phyloP scores from a whole-genome alignment of 1,140 invertebrate species.

The Conopomorpha cramerella region DNA sequence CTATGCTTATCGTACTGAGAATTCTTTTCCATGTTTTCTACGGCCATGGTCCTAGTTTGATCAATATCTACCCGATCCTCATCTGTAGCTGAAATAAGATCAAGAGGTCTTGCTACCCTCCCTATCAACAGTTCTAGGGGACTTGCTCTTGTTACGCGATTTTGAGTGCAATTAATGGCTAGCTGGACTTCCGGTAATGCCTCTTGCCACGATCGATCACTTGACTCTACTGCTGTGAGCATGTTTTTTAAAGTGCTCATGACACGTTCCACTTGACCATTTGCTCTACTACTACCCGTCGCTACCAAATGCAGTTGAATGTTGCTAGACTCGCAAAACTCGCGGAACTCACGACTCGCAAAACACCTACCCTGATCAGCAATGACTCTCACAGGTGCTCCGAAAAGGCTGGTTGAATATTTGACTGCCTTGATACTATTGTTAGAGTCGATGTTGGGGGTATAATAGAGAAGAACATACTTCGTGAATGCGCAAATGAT shows the following conservation, averaged over 20 bases:
- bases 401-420: constrained; percentile 15
- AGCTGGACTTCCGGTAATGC: constrained; percentile 18
- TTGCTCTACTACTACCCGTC: constrained; percentile 11
- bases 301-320: constrained; percentile 20
- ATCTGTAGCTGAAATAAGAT: constrained; percentile 8
- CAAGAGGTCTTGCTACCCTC: constrained; percentile 21
- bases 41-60: constrained; percentile 1
- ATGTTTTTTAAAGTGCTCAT: no score
- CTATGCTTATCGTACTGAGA: constrained; percentile 5
- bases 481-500: constrained; percentile 10
- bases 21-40: constrained; percentile 2
- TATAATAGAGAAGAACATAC: constrained; percentile 12
- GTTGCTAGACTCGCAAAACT: constrained; percentile 15
- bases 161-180: constrained; percentile 18
- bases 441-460: constrained; percentile 8
- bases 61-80: constrained; percentile 1
- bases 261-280: constrained; percentile 21
- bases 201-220: constrained; percentile 19
- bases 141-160: constrained; percentile 18
- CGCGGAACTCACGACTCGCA: constrained; percentile 16
- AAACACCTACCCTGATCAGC: constrained; percentile 26
- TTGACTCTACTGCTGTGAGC: constrained; percentile 17
- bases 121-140: constrained; percentile 25
- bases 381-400: constrained; percentile 15
- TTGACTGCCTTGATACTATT: constrained; percentile 4